Percentiles rank a stretch among this genome's conserved stretches.
Conservation (phyloP, 2,888 invertebrate species). For the Orthosia gothica region DNA sequence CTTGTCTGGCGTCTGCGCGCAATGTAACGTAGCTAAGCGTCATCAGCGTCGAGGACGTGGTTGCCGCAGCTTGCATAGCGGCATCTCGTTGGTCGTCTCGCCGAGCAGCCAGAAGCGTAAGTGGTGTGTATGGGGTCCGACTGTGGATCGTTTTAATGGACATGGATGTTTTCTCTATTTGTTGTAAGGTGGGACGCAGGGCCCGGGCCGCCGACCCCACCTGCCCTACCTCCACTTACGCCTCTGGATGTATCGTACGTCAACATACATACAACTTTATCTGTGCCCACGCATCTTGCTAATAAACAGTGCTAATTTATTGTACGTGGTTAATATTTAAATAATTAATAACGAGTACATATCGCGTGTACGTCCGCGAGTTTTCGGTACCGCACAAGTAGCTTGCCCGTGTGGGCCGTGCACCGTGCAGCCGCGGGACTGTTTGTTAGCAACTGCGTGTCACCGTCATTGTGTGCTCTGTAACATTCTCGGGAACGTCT, state of each 20-base stretch:
- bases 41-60: constrained; percentile 47
- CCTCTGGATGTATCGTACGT: constrained; percentile 92
- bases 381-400: constrained; percentile 6
- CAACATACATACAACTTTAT: constrained; percentile 74
- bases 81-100: constrained; percentile 59
- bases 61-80: constrained; percentile 44
- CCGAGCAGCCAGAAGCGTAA: constrained; percentile 90
- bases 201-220: constrained; percentile 91
- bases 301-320: constrained; percentile 77
- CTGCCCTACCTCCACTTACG: constrained; percentile 92
- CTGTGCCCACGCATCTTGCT: constrained; percentile 73
- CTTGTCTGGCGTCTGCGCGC: constrained; percentile 58
- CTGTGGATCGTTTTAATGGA: constrained; percentile 86
- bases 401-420: constrained; percentile 19
- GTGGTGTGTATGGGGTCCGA: constrained; percentile 89
- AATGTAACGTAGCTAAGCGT: constrained; percentile 55
- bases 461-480: constrained; percentile 65
- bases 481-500: constrained; percentile 63
- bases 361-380: constrained; percentile 50
- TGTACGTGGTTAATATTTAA: constrained; percentile 45
- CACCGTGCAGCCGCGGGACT: constrained; percentile 55
- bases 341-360: constrained; percentile 39
- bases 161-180: constrained; percentile 88
- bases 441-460: constrained; percentile 73
- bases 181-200: constrained; percentile 91